phyloP scores from a whole-genome alignment of 1,140 invertebrate genomes.

The Drosophila pandora region DNA sequence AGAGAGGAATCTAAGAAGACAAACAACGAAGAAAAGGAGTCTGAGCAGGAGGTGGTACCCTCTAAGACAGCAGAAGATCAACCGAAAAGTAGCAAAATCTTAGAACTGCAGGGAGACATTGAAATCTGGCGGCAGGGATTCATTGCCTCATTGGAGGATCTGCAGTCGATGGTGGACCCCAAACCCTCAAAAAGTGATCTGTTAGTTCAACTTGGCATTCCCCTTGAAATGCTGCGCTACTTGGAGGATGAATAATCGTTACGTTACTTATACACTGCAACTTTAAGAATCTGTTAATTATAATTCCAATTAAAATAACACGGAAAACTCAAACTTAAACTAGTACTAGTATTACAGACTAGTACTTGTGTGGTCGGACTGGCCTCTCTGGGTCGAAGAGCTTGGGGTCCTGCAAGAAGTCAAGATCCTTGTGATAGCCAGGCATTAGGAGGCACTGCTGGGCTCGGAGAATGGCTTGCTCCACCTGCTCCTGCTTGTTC shows the following conservation, averaged over 20 bases:
- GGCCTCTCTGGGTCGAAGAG: constrained; percentile 94
- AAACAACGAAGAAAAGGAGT: background rate
- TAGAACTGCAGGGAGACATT: constrained; percentile 55
- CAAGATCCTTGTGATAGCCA: constrained; percentile 89
- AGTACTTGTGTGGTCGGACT: constrained; percentile 91
- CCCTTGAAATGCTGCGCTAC: constrained; percentile 57
- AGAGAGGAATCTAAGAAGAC: background rate
- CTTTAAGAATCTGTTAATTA: constrained; percentile 43
- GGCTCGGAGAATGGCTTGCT: constrained; percentile 89
- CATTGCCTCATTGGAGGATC: constrained; percentile 48
- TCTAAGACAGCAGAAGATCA: background rate
- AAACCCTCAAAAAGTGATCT: constrained; percentile 27
- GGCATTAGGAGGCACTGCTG: constrained; percentile 91
- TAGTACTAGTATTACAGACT: constrained; percentile 42
- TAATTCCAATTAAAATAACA: constrained; percentile 43
- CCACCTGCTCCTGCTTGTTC: constrained; percentile 88
- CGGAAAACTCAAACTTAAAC: constrained; percentile 28
- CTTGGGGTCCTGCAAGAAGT: constrained; percentile 92
- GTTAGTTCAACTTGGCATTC: constrained; percentile 50
- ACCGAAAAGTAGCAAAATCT: constrained; percentile 28
- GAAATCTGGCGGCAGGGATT: constrained; percentile 61
- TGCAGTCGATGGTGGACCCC: constrained; percentile 43
- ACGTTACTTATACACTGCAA: constrained; percentile 3
- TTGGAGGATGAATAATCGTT: constrained; percentile 59
- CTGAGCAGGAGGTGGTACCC: background rate